These are phyloP conservation scores for Vidua macroura DNA, from an alignment of 2,113 vertebrate genomes.

Conservation along the genomic window DNA sequence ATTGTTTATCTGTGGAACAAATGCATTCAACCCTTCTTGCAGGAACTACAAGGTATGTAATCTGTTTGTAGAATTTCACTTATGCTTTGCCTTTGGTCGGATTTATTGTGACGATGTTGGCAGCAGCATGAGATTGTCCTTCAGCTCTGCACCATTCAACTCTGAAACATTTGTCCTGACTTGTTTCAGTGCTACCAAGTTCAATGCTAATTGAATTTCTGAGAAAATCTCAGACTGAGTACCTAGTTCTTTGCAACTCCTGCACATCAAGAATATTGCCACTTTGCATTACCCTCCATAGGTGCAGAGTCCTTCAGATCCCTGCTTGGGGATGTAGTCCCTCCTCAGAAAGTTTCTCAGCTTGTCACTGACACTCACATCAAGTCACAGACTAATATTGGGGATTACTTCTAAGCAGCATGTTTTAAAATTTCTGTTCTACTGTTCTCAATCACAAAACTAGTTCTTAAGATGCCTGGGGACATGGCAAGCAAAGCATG, in stretches of 20 bases:
- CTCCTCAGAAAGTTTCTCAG: neutral
- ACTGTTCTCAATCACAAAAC: neutral
- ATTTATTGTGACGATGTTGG: neutral
- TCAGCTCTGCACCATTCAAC: neutral
- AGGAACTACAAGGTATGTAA: constrained; percentile 90
- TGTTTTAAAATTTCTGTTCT: neutral
- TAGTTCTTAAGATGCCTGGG: neutral
- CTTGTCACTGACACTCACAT: neutral
- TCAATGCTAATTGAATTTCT: neutral
- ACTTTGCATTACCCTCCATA: neutral
- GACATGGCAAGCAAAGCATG: neutral
- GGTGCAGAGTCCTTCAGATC: neutral
- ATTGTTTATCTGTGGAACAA: constrained; percentile 96
- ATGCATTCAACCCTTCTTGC: constrained; percentile 97
- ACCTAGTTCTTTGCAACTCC: neutral
- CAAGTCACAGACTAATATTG: neutral
- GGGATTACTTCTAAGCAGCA: neutral
- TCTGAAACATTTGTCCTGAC: neutral
- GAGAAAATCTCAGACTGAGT: neutral
- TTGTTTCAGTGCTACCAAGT: neutral
- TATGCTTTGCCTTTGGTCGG: neutral
- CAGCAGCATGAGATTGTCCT: neutral
- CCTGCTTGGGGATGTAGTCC: neutral
- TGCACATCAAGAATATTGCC: neutral
- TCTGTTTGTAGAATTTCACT: neutral